A percentile compares a stretch with the other conserved stretches of the same genome.
Conservation (phyloP, 2,797 vertebrate genomes). For the Alcedo quadribrachys region DNA sequence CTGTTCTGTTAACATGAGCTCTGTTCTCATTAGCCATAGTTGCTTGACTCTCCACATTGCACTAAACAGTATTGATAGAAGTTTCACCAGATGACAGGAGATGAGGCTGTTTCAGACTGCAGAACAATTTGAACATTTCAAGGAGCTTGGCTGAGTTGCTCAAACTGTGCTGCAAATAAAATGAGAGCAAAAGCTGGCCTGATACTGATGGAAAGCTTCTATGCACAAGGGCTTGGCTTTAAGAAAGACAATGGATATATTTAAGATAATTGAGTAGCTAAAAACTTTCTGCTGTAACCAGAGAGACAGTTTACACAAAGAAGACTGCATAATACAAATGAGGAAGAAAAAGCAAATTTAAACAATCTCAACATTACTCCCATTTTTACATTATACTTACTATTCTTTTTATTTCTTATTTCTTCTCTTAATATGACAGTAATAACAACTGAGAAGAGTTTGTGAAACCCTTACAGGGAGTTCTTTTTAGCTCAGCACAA, state of each 20-base stretch:
- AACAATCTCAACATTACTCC: not conserved
- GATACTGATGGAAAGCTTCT: not conserved
- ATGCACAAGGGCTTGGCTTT: not conserved
- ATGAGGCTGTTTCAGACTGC: not conserved
- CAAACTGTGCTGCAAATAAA: not conserved
- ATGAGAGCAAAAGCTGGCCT: not conserved
- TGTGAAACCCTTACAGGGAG: not conserved
- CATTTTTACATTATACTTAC: not conserved
- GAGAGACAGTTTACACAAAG: not conserved
- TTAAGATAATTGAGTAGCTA: not conserved
- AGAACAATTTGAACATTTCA: not conserved
- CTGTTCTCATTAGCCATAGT: not conserved
- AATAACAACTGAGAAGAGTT: not conserved
- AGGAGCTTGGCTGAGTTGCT: not conserved
- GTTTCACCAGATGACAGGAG: not conserved
- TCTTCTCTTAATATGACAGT: not conserved
- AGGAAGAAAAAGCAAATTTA: not conserved
- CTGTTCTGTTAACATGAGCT: not conserved
- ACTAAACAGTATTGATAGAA: not conserved
- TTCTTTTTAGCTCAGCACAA: not conserved
- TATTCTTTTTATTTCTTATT: not conserved
- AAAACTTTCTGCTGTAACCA: not conserved
- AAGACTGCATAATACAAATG: not conserved
- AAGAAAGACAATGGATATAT: not conserved
- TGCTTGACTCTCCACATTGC: not conserved